A percentile compares a stretch with the other conserved stretches of the same genome.
phyloP scores from a whole-genome alignment of 2,113 vertebrate species.

The Mastomys natalensis region DNA sequence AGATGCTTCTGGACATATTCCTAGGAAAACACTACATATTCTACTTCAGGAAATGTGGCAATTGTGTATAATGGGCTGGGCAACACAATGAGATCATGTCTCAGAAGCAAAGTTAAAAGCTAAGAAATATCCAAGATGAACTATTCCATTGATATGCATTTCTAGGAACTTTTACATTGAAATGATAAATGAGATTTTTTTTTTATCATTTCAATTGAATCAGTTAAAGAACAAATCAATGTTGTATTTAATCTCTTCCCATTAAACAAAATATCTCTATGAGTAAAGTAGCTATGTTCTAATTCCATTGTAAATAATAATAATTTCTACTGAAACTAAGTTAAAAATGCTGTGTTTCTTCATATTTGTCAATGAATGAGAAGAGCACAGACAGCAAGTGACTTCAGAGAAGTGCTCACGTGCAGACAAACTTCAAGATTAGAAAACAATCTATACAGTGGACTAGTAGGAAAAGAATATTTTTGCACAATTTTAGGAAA shows the following conservation, averaged over 20 bases:
- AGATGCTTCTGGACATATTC: not conserved
- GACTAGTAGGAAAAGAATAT: not conserved
- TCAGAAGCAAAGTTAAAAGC: not conserved
- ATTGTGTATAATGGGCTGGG: not conserved
- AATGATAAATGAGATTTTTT: too few species aligned
- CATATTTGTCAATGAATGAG: not conserved
- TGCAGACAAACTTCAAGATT: not conserved
- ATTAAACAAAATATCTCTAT: not conserved
- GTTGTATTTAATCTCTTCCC: not conserved
- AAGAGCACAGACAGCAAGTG: not conserved
- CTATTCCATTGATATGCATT: not conserved
- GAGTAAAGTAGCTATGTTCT: not conserved
- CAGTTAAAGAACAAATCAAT: not conserved
- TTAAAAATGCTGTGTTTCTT: not conserved
- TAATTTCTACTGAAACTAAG: not conserved
- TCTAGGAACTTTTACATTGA: not conserved
- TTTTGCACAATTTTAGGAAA: not conserved
- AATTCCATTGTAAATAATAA: not conserved
- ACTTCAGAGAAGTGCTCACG: not conserved
- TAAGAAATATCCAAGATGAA: not conserved
- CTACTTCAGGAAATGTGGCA: not conserved
- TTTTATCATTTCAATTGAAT: not conserved
- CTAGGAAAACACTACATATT: not conserved
- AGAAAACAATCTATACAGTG: not conserved
- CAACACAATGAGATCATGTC: not conserved